Conservation (phyloP, 2,113 vertebrate species). For the Lethenteron reissneri region DNA sequence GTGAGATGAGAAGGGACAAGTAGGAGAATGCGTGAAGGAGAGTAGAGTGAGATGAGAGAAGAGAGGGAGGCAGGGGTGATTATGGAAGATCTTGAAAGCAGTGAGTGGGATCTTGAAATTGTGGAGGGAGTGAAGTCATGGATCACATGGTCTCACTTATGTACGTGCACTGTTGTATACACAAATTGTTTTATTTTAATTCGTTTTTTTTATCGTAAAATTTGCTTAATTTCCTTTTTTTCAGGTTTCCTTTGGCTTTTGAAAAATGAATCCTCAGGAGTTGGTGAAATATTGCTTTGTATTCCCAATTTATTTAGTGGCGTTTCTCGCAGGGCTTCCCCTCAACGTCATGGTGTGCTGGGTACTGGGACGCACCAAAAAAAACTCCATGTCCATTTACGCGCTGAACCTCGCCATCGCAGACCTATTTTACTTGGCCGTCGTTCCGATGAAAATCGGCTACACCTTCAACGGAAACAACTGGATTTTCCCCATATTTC, state of each 20-base stretch:
- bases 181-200: no score
- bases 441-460: slow-evolving; percentile 53
- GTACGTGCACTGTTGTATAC: no score
- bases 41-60: no score
- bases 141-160: no score
- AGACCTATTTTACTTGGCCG: slow-evolving; percentile 45
- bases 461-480: slow-evolving; percentile 24
- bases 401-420: slow-evolving; percentile 57
- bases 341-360: slow-evolving; percentile 44
- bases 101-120: no score
- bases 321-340: slow-evolving; percentile 44
- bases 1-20: no score
- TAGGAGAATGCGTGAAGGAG: no score
- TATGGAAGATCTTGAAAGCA: no score
- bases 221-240: no score
- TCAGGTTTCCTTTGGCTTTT: background rate
- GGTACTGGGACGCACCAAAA: slow-evolving; percentile 29
- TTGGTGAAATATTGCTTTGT: slow-evolving; percentile 18
- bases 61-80: no score
- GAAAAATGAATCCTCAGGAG: background rate
- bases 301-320: slow-evolving; percentile 37
- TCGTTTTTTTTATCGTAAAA: no score
- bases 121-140: no score
- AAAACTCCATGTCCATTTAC: slow-evolving; percentile 39
- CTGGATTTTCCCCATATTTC: slow-evolving; percentile 26